Evolutionary conservation across 2,888 invertebrate genomes (phyloP).

Genomic region (Hyposoter dolosus): DNA sequence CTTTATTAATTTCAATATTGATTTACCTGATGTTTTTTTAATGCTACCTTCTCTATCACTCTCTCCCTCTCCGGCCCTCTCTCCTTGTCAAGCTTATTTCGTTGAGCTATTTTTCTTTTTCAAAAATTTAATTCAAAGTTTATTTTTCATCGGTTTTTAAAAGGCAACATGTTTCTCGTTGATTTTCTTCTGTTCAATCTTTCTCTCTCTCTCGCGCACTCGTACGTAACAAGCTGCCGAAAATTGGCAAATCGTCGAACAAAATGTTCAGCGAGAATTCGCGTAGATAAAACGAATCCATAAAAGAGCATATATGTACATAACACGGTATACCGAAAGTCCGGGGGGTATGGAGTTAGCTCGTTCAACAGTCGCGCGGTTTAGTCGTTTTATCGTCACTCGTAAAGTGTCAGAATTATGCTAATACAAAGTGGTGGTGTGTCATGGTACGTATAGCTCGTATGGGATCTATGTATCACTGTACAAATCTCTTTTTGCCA

Average conservation of each 20-base stretch:
- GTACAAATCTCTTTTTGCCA: conserved; percentile 23
- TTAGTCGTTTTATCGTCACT: conserved; percentile 68
- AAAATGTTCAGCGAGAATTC: background rate
- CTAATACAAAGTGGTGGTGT: conserved; percentile 68
- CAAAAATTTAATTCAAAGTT: no score
- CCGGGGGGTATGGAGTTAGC: conserved; percentile 60
- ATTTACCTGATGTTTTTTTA: background rate
- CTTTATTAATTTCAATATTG: background rate
- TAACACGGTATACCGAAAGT: conserved; percentile 28
- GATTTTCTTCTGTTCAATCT: background rate
- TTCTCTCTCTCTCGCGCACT: background rate
- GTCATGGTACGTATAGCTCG: conserved; percentile 46
- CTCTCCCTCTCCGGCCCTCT: background rate
- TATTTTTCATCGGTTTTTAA: no score
- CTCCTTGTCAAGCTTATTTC: no score
- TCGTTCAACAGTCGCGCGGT: conserved; percentile 34
- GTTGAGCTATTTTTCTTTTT: no score
- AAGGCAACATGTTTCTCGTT: no score
- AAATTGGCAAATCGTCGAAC: background rate
- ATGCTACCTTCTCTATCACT: background rate
- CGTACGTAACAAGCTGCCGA: background rate
- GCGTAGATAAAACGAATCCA: background rate
- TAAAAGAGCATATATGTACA: background rate
- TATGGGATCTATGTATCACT: conserved; percentile 5
- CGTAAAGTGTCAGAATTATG: conserved; percentile 69